Percentiles rank a stretch among this genome's conserved stretches.
These are phyloP conservation scores for Thymallus thymallus DNA, from an alignment of 2,113 vertebrate genomes.

Conservation along the genomic window DNA sequence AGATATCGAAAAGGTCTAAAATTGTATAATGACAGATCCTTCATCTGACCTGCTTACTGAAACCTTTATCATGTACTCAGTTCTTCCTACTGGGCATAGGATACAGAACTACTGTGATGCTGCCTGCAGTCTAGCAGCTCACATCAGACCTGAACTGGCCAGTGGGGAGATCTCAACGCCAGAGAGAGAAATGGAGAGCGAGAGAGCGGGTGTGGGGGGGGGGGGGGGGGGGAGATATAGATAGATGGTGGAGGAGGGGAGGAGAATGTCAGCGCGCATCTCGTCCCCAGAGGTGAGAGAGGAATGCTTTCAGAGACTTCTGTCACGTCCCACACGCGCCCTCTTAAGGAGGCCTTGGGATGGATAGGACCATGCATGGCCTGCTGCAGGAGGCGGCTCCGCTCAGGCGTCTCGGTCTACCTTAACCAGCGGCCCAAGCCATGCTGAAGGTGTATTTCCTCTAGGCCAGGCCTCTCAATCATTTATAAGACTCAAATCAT, in stretches of 20 bases:
- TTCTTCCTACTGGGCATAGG: too few relatives aligned
- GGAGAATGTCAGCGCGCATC: conserved; percentile 50
- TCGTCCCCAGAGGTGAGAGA: conserved; percentile 63
- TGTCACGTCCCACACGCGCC: conserved; percentile 56
- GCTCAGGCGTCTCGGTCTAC: conserved; percentile 50
- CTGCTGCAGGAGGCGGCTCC: conserved; percentile 27
- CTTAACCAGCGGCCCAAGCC: conserved; percentile 63
- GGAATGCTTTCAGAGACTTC: conserved; percentile 71
- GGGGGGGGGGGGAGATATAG: neutral
- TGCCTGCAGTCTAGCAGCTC: conserved; percentile 24
- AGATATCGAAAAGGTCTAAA: neutral
- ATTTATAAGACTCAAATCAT: conserved; percentile 72
- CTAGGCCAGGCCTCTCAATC: conserved; percentile 64
- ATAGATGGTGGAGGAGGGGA: conserved; percentile 1
- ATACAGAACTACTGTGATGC: too few relatives aligned
- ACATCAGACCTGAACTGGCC: conserved; percentile 21
- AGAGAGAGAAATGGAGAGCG: neutral
- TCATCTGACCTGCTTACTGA: too few relatives aligned
- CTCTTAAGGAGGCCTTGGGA: conserved; percentile 66
- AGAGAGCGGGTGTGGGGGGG: neutral
- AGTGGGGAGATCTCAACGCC: conserved; percentile 8
- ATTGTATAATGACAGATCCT: neutral
- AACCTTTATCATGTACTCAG: too few relatives aligned
- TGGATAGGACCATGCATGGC: conserved; percentile 3
- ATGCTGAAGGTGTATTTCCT: conserved; percentile 70